These are phyloP conservation scores for Mus spretus DNA, from an alignment of 2,797 vertebrate genomes.

Conservation along the genomic window DNA sequence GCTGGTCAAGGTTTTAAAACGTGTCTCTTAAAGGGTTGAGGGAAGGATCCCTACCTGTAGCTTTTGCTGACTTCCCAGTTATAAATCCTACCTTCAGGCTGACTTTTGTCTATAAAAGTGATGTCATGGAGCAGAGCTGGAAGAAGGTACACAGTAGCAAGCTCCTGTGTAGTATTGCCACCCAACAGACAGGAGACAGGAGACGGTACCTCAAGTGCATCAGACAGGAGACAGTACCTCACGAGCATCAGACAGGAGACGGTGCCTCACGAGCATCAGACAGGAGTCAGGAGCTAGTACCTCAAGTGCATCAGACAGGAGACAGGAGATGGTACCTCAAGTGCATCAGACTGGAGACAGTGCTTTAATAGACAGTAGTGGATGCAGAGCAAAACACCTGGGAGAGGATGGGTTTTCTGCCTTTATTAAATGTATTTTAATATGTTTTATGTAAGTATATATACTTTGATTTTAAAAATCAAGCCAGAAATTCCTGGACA, in stretches of 20 bases:
- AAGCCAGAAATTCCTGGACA: neutral
- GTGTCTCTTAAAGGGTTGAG: neutral
- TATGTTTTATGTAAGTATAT: conserved; percentile 13
- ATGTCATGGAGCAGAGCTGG: neutral
- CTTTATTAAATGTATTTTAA: conserved; percentile 29
- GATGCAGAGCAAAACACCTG: neutral
- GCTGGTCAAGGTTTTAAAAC: neutral
- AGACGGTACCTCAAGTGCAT: neutral
- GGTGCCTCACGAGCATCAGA: neutral
- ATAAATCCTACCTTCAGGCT: neutral
- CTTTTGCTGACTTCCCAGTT: neutral
- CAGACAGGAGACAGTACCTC: neutral
- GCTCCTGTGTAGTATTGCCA: neutral
- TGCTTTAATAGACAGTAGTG: neutral
- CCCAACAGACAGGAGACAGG: neutral
- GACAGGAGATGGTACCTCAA: too few relatives aligned
- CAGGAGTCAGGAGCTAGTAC: too few relatives aligned
- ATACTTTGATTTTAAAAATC: conserved; percentile 37
- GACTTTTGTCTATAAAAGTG: neutral
- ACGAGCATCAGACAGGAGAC: neutral
- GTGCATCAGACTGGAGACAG: too few relatives aligned
- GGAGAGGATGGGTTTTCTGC: neutral
- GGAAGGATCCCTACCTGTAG: neutral
- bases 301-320: too few relatives aligned
- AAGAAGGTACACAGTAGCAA: neutral